phyloP scores from a whole-genome alignment of 2,797 vertebrate genomes.

The Paramormyrops hopkinsi region DNA sequence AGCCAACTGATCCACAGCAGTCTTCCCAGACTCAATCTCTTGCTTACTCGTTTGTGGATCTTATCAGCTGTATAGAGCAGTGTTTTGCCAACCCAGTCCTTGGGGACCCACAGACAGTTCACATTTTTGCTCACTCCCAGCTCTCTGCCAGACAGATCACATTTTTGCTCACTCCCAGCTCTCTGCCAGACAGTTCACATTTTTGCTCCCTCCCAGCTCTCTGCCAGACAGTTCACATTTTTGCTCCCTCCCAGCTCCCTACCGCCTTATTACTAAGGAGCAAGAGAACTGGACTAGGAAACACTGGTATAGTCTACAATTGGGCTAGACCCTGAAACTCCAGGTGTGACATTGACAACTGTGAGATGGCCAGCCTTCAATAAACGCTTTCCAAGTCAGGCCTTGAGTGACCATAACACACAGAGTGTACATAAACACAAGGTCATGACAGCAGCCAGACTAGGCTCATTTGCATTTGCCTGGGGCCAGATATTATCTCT shows the following conservation, averaged over 20 bases:
- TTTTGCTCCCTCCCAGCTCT: neutral
- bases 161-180: too few species aligned
- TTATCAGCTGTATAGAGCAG: neutral
- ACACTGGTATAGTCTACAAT: neutral
- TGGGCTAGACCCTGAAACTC: neutral
- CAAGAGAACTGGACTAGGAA: neutral
- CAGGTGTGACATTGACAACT: neutral
- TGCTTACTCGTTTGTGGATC: neutral
- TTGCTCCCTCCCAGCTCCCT: neutral
- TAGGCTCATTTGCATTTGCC: constrained; percentile 41
- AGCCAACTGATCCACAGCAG: neutral
- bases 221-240: neutral
- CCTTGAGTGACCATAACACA: neutral
- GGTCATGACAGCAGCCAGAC: constrained; percentile 14
- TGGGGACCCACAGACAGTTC: neutral
- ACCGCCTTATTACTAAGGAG: neutral
- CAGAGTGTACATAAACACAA: neutral
- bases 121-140: neutral
- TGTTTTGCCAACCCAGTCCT: neutral
- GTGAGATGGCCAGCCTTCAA: neutral
- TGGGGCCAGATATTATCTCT: neutral
- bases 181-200: neutral
- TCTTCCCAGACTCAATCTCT: neutral
- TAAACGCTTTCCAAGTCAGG: neutral
- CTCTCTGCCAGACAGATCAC: neutral